Conservation (phyloP, 2,113 vertebrate genomes). For the Puma concolor region DNA sequence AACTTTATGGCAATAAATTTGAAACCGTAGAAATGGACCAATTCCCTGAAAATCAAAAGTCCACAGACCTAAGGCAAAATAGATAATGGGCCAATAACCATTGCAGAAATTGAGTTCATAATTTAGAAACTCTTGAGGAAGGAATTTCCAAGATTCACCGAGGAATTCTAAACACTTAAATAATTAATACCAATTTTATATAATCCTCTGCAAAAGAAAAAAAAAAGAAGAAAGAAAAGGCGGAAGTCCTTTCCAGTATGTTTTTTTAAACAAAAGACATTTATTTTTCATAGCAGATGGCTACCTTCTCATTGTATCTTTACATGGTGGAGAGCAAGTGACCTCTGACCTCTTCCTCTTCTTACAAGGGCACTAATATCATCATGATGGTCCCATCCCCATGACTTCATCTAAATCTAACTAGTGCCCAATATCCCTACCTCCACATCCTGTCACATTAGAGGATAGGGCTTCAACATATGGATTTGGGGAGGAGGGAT, state of each 20-base stretch:
- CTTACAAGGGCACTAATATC: background rate
- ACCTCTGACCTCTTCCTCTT: background rate
- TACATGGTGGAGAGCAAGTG: background rate
- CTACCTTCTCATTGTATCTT: background rate
- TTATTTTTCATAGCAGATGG: background rate
- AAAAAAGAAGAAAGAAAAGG: background rate
- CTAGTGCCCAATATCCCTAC: background rate
- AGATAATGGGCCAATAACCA: background rate
- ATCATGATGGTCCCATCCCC: background rate
- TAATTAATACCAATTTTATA: background rate
- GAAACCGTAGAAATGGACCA: background rate
- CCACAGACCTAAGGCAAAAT: background rate
- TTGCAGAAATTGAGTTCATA: background rate
- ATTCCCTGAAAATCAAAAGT: background rate
- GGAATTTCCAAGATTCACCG: background rate
- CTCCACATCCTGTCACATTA: background rate
- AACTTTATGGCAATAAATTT: background rate
- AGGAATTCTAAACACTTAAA: background rate
- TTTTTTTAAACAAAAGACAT: background rate
- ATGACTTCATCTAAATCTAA: background rate
- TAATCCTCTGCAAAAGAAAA: background rate
- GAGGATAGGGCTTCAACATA: background rate
- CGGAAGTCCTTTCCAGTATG: background rate
- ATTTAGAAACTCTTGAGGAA: background rate
- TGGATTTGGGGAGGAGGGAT: background rate